Base-by-base conservation (phyloP, 1,140 invertebrate genomes). In the Achroia grisella region DNA sequence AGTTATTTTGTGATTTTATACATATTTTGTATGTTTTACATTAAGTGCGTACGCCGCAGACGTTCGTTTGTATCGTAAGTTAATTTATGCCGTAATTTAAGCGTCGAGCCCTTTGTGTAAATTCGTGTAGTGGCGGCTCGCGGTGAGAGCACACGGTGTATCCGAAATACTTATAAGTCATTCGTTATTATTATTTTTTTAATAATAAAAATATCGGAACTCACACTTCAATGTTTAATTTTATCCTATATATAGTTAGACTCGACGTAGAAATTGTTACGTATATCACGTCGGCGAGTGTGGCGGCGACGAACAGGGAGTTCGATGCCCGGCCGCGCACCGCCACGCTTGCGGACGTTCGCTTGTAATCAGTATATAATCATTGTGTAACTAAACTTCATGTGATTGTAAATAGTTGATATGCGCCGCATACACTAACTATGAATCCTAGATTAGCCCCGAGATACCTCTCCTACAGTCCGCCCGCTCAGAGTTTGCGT, bases 381-480 rank as follows among this genome's bases (percentile, higher is more conserved):
- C 44, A 33, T n/a, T 11, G 39, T 11, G 35, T 43, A 30, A 42
- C 8, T 13, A 48, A 28, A 39, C 44, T 28, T 46, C 46, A 14
- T 43, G 33, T 44, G 41, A 48, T 39, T 56, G 52, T 54, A 60
- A 56, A 52, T 60, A 60, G 52, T 52, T 48, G 30, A 33, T 31
- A 34, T 35, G 37, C 41, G 33, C 23, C 27, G 27, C 56, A 41
- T 13, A 47, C 32, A 15, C 14, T 17, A 48, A 48, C 37, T 46
- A 50, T 47, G 28, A 40, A 49, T 43, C 32, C 11, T 46, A 39
- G 48, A 48, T 28, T 51, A 51, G 36, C 42, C 45, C 45, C 52
- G 17, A 42, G 15, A 54, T 51, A 50, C 48, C 48, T 53, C 47
- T 39, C 47, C 32, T 46, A 45, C n/a, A n/a, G n/a, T n/a, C n/a